phyloP scores from a whole-genome alignment of 2,888 invertebrate species.

The Hipparchia sbordonii region DNA sequence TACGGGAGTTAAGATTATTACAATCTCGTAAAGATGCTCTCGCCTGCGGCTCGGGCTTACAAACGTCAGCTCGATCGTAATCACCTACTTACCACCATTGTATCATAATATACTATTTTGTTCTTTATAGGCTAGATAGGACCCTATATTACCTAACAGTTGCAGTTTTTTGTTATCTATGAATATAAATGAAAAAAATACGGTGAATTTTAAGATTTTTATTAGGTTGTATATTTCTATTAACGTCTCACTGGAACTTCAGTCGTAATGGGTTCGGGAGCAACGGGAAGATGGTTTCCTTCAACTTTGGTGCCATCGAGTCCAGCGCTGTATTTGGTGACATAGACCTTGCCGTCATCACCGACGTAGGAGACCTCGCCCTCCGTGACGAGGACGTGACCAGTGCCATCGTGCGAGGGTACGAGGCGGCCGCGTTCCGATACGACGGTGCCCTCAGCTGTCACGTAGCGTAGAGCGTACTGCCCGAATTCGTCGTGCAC shows the following conservation, averaged over 20 bases:
- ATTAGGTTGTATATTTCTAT: not conserved
- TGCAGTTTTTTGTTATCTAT: too few species aligned
- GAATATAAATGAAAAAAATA: not conserved
- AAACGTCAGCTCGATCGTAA: too few species aligned
- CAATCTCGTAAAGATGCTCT: too few species aligned
- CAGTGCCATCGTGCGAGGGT: constrained; percentile 48
- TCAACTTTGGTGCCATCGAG: constrained; percentile 56
- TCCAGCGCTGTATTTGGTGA: constrained; percentile 59
- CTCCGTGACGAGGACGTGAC: constrained; percentile 55
- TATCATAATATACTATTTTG: too few species aligned
- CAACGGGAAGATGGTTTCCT: constrained; percentile 52
- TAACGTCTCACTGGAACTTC: constrained; percentile 1
- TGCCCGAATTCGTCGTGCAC: constrained; percentile 57
- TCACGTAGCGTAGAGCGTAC: constrained; percentile 56
- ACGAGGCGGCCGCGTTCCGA: constrained; percentile 53
- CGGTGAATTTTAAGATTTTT: not conserved
- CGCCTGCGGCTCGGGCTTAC: too few species aligned
- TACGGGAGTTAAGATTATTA: too few species aligned
- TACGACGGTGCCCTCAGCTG: constrained; percentile 59
- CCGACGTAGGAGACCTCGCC: constrained; percentile 60
- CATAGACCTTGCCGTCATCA: constrained; percentile 58
- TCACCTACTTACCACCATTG: too few species aligned
- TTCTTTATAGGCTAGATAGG: too few species aligned
- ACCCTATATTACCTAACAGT: too few species aligned
- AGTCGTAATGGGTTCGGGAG: constrained; percentile 53